These are phyloP conservation scores for Pachydiplax longipennis DNA, from an alignment of 2,888 invertebrate genomes.

Conservation along the genomic window DNA sequence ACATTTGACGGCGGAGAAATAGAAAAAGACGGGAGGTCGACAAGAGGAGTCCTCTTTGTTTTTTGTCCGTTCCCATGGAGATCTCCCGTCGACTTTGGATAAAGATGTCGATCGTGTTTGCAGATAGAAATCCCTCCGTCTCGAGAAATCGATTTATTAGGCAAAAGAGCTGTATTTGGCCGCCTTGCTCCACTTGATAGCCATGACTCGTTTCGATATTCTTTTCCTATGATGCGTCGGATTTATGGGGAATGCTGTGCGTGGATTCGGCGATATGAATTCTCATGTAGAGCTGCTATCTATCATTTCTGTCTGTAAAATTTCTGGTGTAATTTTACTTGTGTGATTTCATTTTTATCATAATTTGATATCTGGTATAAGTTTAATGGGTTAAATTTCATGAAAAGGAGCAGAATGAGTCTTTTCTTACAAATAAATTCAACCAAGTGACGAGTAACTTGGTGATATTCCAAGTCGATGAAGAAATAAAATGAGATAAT, in stretches of 20 bases:
- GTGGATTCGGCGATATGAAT: too few species aligned
- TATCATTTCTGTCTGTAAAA: too few species aligned
- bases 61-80: neutral
- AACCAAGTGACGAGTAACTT: too few species aligned
- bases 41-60: neutral
- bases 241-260: neutral
- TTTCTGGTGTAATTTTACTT: too few species aligned
- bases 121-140: neutral
- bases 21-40: neutral
- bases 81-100: neutral
- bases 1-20: neutral
- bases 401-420: too few species aligned
- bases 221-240: neutral
- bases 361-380: too few species aligned
- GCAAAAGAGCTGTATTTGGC: neutral
- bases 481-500: too few species aligned
- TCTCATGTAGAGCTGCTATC: too few species aligned
- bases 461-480: too few species aligned
- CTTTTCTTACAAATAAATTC: too few species aligned
- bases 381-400: too few species aligned
- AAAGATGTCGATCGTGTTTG: neutral
- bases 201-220: neutral
- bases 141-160: neutral
- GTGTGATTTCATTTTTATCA: too few species aligned
- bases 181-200: neutral